Conservation (phyloP, 2,113 vertebrate genomes). For the Colistium nudipinnis region DNA sequence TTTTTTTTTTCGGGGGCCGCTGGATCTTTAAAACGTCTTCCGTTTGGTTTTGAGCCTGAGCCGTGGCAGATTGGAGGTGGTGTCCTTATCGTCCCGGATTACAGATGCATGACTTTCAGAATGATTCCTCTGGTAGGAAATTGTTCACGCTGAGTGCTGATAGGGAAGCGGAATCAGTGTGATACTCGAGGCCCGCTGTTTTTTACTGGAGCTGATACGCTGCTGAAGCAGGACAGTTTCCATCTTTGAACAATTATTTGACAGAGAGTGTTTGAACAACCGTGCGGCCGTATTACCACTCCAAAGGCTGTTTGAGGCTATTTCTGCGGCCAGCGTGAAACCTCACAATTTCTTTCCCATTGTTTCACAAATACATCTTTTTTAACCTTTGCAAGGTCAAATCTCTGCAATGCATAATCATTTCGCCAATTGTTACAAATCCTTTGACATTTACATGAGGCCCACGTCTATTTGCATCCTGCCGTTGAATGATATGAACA, state of each 20-base stretch:
- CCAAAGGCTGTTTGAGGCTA: conserved; percentile 72
- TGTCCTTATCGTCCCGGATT: conserved; percentile 54
- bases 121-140: conserved; percentile 52
- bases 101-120: conserved; percentile 68
- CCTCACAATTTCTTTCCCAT: conserved; percentile 46
- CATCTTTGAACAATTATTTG: conserved; percentile 67
- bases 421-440: conserved; percentile 18
- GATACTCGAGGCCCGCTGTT: conserved; percentile 66
- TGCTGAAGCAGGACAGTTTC: conserved; percentile 56
- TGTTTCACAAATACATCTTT: conserved; percentile 30
- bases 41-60: conserved; percentile 13
- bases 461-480: conserved; percentile 13
- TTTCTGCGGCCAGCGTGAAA: conserved; percentile 59
- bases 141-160: conserved; percentile 65
- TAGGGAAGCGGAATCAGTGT: conserved; percentile 64
- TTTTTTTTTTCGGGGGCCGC: conserved; percentile 25
- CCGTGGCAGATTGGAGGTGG: conserved; percentile 29
- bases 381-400: conserved; percentile 42
- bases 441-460: conserved; percentile 14
- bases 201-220: conserved; percentile 47
- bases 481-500: conserved; percentile 22
- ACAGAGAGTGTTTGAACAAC: conserved; percentile 60
- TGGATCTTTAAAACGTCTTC: conserved; percentile 27
- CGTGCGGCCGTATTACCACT: conserved; percentile 49
- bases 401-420: conserved; percentile 2